Base-by-base conservation (phyloP, 2,888 invertebrate genomes). In the Lumbricus terrestris region DNA sequence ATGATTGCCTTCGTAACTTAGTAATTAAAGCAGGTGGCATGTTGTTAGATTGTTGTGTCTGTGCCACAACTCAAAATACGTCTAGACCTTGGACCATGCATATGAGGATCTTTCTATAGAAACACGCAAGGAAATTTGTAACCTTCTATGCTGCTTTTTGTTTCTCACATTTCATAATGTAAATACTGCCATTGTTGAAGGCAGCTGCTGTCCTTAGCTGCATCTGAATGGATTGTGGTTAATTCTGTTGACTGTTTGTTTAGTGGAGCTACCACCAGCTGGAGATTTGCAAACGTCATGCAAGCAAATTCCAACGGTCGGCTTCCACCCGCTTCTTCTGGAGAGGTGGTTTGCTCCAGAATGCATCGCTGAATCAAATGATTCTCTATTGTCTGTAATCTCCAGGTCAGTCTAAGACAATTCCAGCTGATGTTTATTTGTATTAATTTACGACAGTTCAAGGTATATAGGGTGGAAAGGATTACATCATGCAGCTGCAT, bases 341-440 rank as follows among this genome's bases (percentile, higher is more conserved):
- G 85, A 85, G 85, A 85, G 85, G 34, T 85, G 85, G 85, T 85
- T 85, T 85, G 34, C 37, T 35, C 85, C 85, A 35, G 85, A 85
- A 85, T 85, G 85, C 85, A 85, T 85, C 35, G 85, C 85, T 13
- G 85, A 85, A 85, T 35, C 85, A 13, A 85, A 37, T 85, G 85
- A 85, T 85, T 85, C 85, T 34, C 16, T 85, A 5, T 23, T 85
- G 35, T 85, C 85, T 85, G 85, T 37, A 16, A 85, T 85, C 35
- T 35, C 35, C 85, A 85, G 85, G 85, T 85, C 11, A 85, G 37
- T 69, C 29, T 69, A n/a, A 69, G 69, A 69, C 69, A 69, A 69
- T 29, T n/a, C 8, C 20, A 23, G 40, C 16, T 40, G 40, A 16
- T 4, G 47, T 69, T 69, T n/a, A n/a, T 8, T n/a, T n/a, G n/a